Evolutionary conservation across 2,797 vertebrate species (phyloP).

Genomic region (Tadarida brasiliensis): DNA sequence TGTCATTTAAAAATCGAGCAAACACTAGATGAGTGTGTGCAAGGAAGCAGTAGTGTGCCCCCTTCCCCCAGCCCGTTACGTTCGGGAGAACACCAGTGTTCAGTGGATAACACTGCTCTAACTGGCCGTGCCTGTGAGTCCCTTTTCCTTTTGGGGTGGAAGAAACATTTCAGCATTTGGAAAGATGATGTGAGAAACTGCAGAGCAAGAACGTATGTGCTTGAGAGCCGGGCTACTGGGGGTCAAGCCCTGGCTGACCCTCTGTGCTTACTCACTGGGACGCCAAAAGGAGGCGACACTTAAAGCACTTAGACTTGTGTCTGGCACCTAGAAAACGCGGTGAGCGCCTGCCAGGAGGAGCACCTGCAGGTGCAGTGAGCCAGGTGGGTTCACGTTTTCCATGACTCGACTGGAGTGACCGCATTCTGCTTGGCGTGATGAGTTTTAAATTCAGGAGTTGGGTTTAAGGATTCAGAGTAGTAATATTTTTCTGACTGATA

Average conservation of each 20-base stretch:
- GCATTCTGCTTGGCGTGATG: background rate
- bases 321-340: background rate
- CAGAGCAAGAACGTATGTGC: background rate
- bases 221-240: background rate
- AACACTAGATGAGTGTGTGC: background rate
- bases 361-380: constrained; percentile 33
- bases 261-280: background rate
- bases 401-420: constrained; percentile 52
- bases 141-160: background rate
- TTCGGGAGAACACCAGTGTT: background rate
- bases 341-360: background rate
- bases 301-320: background rate
- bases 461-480: background rate
- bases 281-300: background rate
- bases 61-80: background rate
- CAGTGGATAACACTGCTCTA: background rate
- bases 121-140: background rate
- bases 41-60: background rate
- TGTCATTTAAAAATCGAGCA: background rate
- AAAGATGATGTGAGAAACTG: background rate
- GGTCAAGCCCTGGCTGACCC: background rate
- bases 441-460: constrained; percentile 41
- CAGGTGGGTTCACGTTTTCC: background rate
- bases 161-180: background rate
- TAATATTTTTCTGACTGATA: constrained; percentile 53